Base-by-base conservation (phyloP, 2,113 vertebrate genomes). In the Nansenia antarctica region DNA sequence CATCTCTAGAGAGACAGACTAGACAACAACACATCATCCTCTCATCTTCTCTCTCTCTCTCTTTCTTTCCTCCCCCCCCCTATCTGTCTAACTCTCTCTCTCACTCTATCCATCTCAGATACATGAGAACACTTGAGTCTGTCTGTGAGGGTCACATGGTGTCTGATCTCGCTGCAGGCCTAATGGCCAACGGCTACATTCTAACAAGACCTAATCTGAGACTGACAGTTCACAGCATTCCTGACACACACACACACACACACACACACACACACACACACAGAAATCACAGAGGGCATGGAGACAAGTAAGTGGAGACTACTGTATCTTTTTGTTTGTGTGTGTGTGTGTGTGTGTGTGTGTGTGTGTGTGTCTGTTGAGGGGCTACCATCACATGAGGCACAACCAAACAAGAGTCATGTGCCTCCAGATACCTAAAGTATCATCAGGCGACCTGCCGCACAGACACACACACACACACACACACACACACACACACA, bases 141-240 rank as follows among this genome's bases (percentile, higher is more conserved):
- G n/a, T n/a, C n/a, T n/a, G n/a, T n/a, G n/a, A 58, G 49, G 7
- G 30, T 81, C 82, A 81, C 82, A 81, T 73, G 80, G 67, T 42
- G 70, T 34, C 54, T 24, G 49, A 14, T 29, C 27, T 26, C 57
- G 59, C 15, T 26, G n/a, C 37, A 22, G 59, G 30, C 60, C 62
- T 73, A 62, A 79, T 67, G 55, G 52, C 27, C 62, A 31, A 11
- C n/a, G 62, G 73, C 67, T 73, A 69, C 53, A 55, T 68, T 1
- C 70, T 22, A 78, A 85, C 11, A 58, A 58, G 54, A 58, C 52
- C 34, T 22, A 73, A 82, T 84, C 74, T 66, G 66, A 65, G 27
- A 14, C 47, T 53, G 11, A 34, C 47, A 66, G 30, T 58, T 37
- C 69, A 54, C 26, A 64, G 20, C 68, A 82, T 77, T 73, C 79